phyloP scores from a whole-genome alignment of 2,797 vertebrate genomes.

The Astyanax mexicanus region DNA sequence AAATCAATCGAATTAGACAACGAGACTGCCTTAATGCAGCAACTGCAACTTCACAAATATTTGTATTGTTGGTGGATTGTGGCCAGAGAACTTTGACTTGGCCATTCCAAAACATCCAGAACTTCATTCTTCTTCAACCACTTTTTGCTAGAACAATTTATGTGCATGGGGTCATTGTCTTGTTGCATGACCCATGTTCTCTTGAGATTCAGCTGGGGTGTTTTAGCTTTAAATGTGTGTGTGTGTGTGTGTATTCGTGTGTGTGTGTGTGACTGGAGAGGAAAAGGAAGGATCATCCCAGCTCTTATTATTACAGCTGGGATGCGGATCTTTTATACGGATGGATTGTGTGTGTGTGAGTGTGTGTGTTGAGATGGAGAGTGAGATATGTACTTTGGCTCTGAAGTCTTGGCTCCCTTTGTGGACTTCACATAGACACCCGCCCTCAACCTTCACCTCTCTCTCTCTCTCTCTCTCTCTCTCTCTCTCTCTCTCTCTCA shows the following conservation, averaged over 20 bases:
- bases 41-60: no score
- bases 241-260: constrained; percentile 45
- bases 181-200: no score
- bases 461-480: neutral
- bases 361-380: neutral
- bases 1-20: no score
- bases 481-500: no score
- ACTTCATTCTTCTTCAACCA: no score
- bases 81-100: no score
- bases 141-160: no score
- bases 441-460: constrained; percentile 40
- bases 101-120: no score
- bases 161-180: no score
- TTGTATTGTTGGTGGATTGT: no score
- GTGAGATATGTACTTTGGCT: constrained; percentile 41
- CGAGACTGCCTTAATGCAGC: no score
- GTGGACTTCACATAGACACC: constrained; percentile 37
- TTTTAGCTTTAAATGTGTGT: neutral
- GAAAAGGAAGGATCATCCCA: constrained; percentile 48
- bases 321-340: constrained; percentile 45
- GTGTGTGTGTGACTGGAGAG: constrained; percentile 39
- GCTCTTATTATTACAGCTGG: constrained; percentile 59
- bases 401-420: constrained; percentile 45
- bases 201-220: neutral
- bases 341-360: neutral